Percentiles rank a stretch among this genome's conserved stretches.
Conservation (phyloP, 2,888 invertebrate genomes). For the Drosophila cracens region DNA sequence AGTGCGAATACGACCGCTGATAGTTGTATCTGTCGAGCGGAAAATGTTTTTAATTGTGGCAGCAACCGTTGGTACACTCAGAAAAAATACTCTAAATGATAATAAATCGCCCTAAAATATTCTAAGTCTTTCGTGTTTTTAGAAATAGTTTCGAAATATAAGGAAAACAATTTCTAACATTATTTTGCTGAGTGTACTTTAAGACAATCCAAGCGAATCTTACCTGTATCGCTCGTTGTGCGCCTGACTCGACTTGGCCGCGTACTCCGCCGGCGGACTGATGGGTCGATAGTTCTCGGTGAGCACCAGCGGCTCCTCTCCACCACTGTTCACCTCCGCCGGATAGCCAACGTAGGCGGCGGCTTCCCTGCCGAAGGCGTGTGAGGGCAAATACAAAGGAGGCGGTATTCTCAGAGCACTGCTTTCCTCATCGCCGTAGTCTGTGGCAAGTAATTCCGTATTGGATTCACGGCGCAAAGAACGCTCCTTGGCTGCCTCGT, state of each 20-base stretch:
- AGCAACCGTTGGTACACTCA: background rate
- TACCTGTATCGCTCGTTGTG: conserved; percentile 83
- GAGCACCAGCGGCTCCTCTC: conserved; percentile 83
- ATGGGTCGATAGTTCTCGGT: conserved; percentile 87
- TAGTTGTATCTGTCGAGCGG: conserved; percentile 82
- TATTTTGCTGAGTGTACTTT: background rate
- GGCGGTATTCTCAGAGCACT: conserved; percentile 76
- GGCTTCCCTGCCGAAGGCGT: conserved; percentile 81
- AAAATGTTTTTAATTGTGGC: background rate
- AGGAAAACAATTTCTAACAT: no score
- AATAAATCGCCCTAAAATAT: no score
- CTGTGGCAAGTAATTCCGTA: conserved; percentile 55
- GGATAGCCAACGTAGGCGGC: conserved; percentile 73
- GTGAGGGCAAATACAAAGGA: conserved; percentile 84
- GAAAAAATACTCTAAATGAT: background rate
- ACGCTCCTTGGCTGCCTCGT: conserved; percentile 84
- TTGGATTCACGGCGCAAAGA: conserved; percentile 68
- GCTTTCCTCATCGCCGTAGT: conserved; percentile 70
- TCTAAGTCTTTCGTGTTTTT: no score
- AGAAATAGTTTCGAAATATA: no score
- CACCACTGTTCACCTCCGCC: conserved; percentile 62
- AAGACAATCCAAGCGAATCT: conserved; percentile 6
- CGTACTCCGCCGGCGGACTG: conserved; percentile 91
- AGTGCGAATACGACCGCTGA: conserved; percentile 87
- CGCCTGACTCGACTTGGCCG: conserved; percentile 83